Percentiles rank a stretch among this genome's conserved stretches.
Evolutionary conservation across 2,797 vertebrate genomes (phyloP).

Genomic region (Hippocampus kuda): DNA sequence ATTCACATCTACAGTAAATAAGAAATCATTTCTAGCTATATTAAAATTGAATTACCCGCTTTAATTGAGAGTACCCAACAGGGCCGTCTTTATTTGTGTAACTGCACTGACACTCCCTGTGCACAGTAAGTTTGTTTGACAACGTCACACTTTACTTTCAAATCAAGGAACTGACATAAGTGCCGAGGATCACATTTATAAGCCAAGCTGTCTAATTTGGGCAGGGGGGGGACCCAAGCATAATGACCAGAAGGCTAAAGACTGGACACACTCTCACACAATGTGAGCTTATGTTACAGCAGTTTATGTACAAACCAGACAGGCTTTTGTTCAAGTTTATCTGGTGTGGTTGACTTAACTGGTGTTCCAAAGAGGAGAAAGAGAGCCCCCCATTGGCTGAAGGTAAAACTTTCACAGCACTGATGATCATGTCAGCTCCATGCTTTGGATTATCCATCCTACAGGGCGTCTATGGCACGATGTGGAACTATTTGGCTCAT

Average conservation of each 20-base stretch:
- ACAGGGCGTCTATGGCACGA: too few species aligned
- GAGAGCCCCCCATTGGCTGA: conserved; percentile 55
- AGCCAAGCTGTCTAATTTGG: conserved; percentile 40
- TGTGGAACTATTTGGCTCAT: too few species aligned
- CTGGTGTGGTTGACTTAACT: not conserved
- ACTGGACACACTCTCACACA: conserved; percentile 40
- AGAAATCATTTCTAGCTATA: not conserved
- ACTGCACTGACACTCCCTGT: conserved; percentile 7
- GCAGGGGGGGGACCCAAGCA: conserved; percentile 20
- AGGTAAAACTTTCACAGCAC: conserved; percentile 17
- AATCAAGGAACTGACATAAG: conserved; percentile 18
- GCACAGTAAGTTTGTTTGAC: conserved; percentile 18
- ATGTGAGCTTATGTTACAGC: conserved; percentile 41
- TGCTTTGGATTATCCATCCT: too few species aligned
- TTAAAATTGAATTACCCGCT: not conserved
- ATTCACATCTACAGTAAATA: not conserved
- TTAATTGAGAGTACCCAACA: not conserved
- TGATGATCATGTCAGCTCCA: not conserved
- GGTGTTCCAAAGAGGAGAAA: conserved; percentile 13
- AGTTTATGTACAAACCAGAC: conserved; percentile 21
- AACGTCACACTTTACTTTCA: conserved; percentile 19
- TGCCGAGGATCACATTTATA: conserved; percentile 27
- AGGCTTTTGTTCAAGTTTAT: conserved; percentile 12
- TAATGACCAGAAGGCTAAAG: conserved; percentile 41
- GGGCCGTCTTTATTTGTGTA: not conserved